Percentiles rank a stretch among this genome's conserved stretches.
phyloP scores from a whole-genome alignment of 2,113 vertebrate genomes.

The Sardina pilchardus region DNA sequence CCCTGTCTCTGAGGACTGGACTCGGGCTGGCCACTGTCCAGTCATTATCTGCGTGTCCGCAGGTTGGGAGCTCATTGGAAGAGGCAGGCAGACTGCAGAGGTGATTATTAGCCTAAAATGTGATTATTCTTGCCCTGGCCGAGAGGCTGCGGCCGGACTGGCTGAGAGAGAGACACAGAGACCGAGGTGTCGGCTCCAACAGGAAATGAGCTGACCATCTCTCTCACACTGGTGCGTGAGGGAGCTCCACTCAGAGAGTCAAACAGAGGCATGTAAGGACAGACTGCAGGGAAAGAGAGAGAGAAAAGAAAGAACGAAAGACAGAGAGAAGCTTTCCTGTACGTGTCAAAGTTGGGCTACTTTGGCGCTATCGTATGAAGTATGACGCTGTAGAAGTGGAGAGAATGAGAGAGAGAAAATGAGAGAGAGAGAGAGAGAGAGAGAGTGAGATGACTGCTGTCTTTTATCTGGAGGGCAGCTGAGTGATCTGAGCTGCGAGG shows the following conservation, averaged over 20 bases:
- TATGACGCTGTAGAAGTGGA: background rate
- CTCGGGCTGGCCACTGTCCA: conserved; percentile 29
- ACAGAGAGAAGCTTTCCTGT: background rate
- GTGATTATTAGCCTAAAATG: background rate
- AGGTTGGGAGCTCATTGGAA: conserved; percentile 3
- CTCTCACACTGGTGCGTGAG: background rate
- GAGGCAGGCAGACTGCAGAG: conserved; percentile 4
- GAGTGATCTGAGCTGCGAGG: background rate
- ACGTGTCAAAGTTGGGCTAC: too few species aligned
- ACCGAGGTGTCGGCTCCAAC: background rate
- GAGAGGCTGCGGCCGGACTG: background rate
- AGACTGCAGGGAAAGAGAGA: conserved; percentile 38
- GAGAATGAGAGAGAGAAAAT: conserved; percentile 36
- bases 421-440: background rate
- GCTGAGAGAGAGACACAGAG: background rate
- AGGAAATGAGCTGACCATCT: background rate
- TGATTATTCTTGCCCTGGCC: background rate
- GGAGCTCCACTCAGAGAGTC: background rate
- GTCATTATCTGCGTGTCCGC: conserved; percentile 28
- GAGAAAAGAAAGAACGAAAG: conserved; percentile 15
- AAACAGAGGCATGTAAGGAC: background rate
- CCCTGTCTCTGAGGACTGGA: background rate
- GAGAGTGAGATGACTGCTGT: background rate
- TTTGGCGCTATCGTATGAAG: too few species aligned
- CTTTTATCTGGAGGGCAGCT: background rate